Conservation (phyloP, 2,113 vertebrate species). For the Phrynosoma blainvillii region DNA sequence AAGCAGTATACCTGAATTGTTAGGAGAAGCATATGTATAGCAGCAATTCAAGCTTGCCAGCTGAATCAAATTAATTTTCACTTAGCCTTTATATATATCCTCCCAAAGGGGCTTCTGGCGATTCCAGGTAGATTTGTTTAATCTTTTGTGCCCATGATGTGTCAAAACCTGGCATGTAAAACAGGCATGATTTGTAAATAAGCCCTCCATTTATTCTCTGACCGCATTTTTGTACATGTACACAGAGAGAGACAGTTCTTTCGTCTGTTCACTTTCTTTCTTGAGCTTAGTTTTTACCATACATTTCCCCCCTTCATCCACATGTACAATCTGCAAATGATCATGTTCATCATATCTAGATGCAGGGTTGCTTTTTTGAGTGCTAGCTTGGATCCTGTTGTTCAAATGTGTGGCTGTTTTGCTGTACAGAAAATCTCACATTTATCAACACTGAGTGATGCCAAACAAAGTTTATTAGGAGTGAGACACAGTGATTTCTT, state of each 20-base stretch:
- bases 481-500: background rate
- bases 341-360: accelerated
- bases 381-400: background rate
- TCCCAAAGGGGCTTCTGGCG: background rate
- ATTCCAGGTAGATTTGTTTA: background rate
- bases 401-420: accelerated
- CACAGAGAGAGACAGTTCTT: background rate
- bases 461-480: background rate
- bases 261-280: constrained; percentile 10
- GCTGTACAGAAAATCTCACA: background rate
- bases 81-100: background rate
- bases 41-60: background rate
- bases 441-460: background rate
- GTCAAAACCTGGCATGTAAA: background rate
- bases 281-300: accelerated
- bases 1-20: background rate
- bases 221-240: background rate
- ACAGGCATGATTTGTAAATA: background rate
- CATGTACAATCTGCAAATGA: background rate
- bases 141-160: background rate
- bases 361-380: background rate
- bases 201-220: too few relatives aligned
- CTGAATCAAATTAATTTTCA: background rate
- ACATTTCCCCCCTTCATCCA: background rate
- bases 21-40: background rate